Conservation (phyloP, 2,113 vertebrate genomes). For the Megaceryle maxima region DNA sequence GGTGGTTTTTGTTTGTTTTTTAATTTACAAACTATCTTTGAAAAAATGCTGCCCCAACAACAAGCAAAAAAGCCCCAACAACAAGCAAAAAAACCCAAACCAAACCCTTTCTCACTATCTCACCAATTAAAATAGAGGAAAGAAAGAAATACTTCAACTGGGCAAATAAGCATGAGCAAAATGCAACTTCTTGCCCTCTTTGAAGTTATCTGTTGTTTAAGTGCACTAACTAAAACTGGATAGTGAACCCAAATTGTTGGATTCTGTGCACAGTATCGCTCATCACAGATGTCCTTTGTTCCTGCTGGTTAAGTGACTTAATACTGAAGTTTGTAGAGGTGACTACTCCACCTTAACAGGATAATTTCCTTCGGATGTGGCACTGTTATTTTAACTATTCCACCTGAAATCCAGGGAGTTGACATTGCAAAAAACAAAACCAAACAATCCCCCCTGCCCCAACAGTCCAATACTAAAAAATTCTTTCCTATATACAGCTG, state of each 20-base stretch:
- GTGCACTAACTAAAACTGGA: background rate
- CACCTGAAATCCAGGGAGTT: background rate
- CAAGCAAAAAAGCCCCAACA: background rate
- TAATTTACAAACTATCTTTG: background rate
- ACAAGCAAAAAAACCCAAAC: no score
- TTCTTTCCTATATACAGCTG: background rate
- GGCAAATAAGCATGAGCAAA: background rate
- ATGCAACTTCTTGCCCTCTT: background rate
- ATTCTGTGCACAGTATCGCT: background rate
- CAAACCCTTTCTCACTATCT: background rate
- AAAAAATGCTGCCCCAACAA: background rate
- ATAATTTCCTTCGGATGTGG: background rate
- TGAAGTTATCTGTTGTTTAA: background rate
- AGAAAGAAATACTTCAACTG: background rate
- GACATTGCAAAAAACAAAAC: background rate
- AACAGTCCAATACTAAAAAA: background rate
- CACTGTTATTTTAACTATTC: background rate
- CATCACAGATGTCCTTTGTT: background rate
- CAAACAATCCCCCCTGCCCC: background rate
- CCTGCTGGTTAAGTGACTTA: background rate
- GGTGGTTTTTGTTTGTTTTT: background rate
- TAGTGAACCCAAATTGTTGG: background rate
- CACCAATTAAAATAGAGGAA: background rate
- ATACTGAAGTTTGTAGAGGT: background rate
- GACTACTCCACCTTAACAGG: background rate